phyloP scores from a whole-genome alignment of 1,140 invertebrate genomes.

The Eufriesea mexicana region DNA sequence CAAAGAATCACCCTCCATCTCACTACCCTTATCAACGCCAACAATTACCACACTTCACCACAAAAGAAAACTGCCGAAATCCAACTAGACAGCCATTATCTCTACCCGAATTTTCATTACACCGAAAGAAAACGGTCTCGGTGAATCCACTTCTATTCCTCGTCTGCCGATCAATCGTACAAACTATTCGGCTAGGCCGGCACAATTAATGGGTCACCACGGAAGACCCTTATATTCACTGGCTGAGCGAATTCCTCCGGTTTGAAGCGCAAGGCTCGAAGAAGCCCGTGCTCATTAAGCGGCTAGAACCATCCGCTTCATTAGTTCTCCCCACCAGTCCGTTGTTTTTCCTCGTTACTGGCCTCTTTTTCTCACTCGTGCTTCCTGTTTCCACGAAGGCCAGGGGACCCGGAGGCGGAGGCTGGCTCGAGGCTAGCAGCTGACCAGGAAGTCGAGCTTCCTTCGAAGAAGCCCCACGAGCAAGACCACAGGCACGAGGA shows the following conservation, averaged over 20 bases:
- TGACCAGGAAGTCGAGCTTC: not conserved
- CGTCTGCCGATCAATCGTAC: not conserved
- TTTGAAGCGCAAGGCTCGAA: not conserved
- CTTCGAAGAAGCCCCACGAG: not conserved
- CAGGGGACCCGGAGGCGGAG: not conserved
- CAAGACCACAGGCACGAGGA: not conserved
- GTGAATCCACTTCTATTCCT: not conserved
- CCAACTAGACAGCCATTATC: no score
- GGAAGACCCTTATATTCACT: constrained; percentile 39
- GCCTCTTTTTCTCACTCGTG: not conserved
- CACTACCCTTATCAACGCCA: no score
- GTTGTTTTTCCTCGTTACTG: not conserved
- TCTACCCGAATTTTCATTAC: no score
- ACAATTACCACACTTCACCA: no score
- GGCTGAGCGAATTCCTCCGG: constrained; percentile 24
- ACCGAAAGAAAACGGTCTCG: no score
- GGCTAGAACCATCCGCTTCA: constrained; percentile 13
- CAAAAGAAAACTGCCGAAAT: no score
- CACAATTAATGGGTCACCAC: constrained; percentile 43
- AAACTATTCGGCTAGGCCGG: not conserved
- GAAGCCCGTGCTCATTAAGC: constrained; percentile 43
- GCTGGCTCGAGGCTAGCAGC: not conserved
- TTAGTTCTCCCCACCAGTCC: not conserved
- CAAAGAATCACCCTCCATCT: no score
- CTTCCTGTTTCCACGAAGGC: constrained; percentile 31